Percentiles rank a stretch among this genome's conserved stretches.
These are phyloP conservation scores for Patella pellucida DNA, from an alignment of 2,888 invertebrate genomes.

Conservation along the genomic window DNA sequence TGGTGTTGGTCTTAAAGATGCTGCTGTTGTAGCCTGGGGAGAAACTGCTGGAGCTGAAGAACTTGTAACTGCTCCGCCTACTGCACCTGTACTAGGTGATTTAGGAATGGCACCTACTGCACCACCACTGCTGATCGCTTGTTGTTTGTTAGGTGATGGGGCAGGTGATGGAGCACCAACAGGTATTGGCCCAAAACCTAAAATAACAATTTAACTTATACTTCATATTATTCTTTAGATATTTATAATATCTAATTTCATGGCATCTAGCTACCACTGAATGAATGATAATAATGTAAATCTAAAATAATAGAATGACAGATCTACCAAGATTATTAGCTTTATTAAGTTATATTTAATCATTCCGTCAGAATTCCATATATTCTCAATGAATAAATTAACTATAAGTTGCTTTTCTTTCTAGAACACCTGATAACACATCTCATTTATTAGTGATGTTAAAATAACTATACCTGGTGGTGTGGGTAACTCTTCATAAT, in stretches of 20 bases:
- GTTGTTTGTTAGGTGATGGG: constrained; percentile 18
- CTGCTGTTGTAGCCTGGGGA: constrained; percentile 33
- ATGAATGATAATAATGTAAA: no score
- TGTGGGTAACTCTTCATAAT: constrained; percentile 86
- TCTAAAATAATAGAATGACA: no score
- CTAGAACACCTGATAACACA: no score
- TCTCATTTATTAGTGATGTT: neutral
- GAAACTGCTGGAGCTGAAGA: constrained; percentile 34
- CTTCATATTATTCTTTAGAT: neutral
- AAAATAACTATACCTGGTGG: constrained; percentile 76
- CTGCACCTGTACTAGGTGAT: constrained; percentile 23
- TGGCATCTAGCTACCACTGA: no score
- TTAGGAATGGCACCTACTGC: constrained; percentile 20
- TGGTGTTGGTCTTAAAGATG: constrained; percentile 30
- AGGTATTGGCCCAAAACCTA: constrained; percentile 66
- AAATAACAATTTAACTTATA: constrained; percentile 16
- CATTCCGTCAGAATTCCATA: no score
- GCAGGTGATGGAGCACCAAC: constrained; percentile 29
- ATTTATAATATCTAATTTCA: no score
- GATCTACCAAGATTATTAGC: no score
- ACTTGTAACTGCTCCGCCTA: constrained; percentile 27
- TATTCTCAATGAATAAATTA: no score
- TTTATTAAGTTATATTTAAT: no score
- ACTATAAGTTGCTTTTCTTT: no score
- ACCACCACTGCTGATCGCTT: constrained; percentile 29